Conservation (phyloP, 2,113 vertebrate genomes). For the Anhinga anhinga region DNA sequence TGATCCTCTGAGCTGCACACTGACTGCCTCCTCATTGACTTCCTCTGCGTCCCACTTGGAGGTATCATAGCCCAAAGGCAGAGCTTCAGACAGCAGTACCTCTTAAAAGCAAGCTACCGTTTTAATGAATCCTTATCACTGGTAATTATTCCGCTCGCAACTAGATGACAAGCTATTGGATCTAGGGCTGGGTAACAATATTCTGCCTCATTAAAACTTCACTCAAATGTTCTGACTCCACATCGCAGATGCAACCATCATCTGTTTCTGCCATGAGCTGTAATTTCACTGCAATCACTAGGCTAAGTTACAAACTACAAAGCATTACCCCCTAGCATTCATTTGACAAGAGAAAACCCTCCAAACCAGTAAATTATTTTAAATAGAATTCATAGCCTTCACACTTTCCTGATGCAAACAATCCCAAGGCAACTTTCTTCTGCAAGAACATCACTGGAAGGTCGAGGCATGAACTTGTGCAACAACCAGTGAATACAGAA, state of each 20-base stretch:
- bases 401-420: neutral
- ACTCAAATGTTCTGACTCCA: neutral
- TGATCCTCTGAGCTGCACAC: neutral
- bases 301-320: neutral
- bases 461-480: rapidly evolving
- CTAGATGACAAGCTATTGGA: neutral
- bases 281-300: neutral
- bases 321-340: neutral
- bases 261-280: neutral
- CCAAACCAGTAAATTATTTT: neutral
- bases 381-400: neutral
- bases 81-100: neutral
- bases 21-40: neutral
- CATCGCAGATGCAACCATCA: neutral
- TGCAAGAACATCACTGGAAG: neutral
- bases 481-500: neutral
- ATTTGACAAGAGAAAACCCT: neutral
- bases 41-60: neutral
- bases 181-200: neutral
- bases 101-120: neutral
- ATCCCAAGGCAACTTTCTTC: neutral
- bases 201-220: slow-evolving; percentile 30
- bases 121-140: neutral
- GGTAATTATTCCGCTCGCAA: slow-evolving; percentile 28
- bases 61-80: neutral